Evolutionary conservation across 1,140 invertebrate species (phyloP).

Genomic region (Saccostrea echinata): DNA sequence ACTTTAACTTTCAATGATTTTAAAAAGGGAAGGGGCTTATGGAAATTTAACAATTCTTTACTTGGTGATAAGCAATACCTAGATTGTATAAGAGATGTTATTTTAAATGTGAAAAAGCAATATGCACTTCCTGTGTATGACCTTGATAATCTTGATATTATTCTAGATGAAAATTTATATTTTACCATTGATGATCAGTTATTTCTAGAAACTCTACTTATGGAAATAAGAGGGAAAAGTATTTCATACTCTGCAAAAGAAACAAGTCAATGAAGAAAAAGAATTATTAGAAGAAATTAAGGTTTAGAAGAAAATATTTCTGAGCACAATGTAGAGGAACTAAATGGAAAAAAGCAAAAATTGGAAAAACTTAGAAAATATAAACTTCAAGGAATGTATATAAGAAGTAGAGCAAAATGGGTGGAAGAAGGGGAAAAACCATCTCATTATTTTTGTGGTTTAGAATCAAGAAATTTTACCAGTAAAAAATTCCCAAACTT

Average conservation of each 20-base stretch:
- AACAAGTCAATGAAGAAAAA: not conserved
- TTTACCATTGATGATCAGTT: not conserved
- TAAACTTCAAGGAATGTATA: not conserved
- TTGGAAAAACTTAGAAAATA: not conserved
- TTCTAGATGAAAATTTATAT: not conserved
- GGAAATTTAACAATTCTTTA: not conserved
- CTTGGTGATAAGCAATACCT: not conserved
- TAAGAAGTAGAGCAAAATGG: not conserved
- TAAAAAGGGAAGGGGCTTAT: not conserved
- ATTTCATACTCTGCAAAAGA: conserved; percentile 7
- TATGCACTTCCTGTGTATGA: not conserved
- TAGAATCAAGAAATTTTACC: conserved; percentile 2
- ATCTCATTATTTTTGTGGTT: not conserved
- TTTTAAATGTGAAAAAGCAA: not conserved
- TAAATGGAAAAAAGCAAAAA: not conserved
- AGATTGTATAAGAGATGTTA: not conserved
- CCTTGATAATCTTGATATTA: not conserved
- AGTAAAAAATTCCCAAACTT: not conserved
- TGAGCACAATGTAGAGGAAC: not conserved
- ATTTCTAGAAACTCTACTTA: conserved; percentile 22
- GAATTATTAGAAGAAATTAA: not conserved
- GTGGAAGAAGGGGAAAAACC: not conserved
- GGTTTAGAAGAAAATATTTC: not conserved
- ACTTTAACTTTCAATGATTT: not conserved
- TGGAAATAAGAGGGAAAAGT: conserved; percentile 12